Evolutionary conservation across 2,888 invertebrate genomes (phyloP), one percentile per base, ranked within the genome.

Genomic region (Apodemia duryi): DNA sequence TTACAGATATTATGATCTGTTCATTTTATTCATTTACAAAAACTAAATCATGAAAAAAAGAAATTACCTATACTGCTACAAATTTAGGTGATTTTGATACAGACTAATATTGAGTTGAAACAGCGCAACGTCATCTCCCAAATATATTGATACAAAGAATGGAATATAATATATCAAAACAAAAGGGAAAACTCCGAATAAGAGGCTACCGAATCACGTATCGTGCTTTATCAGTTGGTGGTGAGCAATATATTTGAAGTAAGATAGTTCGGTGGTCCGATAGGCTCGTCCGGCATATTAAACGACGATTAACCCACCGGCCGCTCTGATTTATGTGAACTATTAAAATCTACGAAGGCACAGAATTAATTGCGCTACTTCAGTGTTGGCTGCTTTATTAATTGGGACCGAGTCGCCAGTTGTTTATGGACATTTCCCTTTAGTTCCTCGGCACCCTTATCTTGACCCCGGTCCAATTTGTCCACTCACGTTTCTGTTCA

Each of bases 311-410:
- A 90, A 85, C 89, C 91, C 88, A 88, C 88, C 87, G 90, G 86
- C 83, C 81, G 78, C 78, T 68, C 86, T 91, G 91, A 91, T 91
- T 91, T 91, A 91, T 91, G 89, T 77, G 83, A 90, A 91, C 91
- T 91, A 91, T 91, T 91, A 91, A 91, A 91, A 90, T 89, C 88
- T 90, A 79, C 85, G 90, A 90, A 91, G 88, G 91, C 90, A 83
- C 84, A 87, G 84, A 91, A 91, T 91, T 91, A 91, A 91, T 91
- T 87, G 90, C 87, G 83, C 88, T 85, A 90, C 89, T 89, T 88
- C 84, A 86, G 85, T 85, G 85, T 83, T 81, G 84, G 86, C 83
- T 82, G 88, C 86, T 88, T 90, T 89, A 91, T 91, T 91, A 91
- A 91, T 91, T 88, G 90, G 89, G 88, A 83, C 82, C 84, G 85